Evolutionary conservation across 2,888 invertebrate genomes (phyloP).

Genomic region (Ligdia adustata): DNA sequence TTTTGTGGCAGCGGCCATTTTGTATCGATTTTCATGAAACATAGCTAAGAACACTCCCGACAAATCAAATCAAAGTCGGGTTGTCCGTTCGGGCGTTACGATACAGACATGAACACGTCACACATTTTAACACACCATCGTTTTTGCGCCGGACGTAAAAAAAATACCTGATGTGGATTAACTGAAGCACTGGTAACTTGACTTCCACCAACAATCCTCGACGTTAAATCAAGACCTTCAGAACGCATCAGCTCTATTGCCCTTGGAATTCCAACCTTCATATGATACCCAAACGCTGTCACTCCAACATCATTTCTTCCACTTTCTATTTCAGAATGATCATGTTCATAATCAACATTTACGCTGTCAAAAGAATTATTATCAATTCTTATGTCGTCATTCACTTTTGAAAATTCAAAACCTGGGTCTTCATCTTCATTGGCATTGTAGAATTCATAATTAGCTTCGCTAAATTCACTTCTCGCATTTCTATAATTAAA

Average conservation of each 20-base stretch:
- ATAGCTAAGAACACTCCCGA: too few species aligned
- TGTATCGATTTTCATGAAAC: not conserved
- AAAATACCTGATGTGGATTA: conserved; percentile 56
- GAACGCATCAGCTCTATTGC: conserved; percentile 41
- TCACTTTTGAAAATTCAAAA: too few species aligned
- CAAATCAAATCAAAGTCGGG: too few species aligned
- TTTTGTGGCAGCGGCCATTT: not conserved
- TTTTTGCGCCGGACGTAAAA: not conserved
- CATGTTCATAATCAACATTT: not conserved
- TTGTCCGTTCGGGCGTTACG: too few species aligned
- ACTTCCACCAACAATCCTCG: conserved; percentile 58
- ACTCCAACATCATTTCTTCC: not conserved
- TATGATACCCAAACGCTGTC: conserved; percentile 49
- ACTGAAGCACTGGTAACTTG: conserved; percentile 41
- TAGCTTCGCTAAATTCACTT: too few species aligned
- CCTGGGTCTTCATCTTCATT: not conserved
- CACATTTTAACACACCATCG: not conserved
- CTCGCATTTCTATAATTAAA: not conserved
- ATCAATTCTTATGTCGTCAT: too few species aligned
- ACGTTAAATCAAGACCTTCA: conserved; percentile 37
- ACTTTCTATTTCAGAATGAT: conserved; percentile 3
- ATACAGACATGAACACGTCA: too few species aligned
- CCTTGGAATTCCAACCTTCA: conserved; percentile 53
- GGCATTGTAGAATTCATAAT: too few species aligned
- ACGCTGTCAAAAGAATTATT: not conserved